Base-by-base conservation (phyloP, 2,113 vertebrate genomes). In the Cyprinus carpio region DNA sequence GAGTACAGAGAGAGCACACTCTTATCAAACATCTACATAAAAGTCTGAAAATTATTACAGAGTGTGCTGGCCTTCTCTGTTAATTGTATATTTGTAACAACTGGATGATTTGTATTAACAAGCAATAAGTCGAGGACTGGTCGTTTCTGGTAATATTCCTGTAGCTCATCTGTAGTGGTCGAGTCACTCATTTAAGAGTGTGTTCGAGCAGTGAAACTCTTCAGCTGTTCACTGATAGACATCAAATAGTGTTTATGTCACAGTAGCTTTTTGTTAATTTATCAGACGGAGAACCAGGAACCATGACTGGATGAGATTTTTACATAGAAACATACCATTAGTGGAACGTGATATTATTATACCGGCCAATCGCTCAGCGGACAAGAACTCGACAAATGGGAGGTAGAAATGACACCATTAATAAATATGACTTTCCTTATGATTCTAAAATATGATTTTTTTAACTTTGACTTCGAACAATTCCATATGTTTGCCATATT, bases 381-480 rank as follows among this genome's bases (percentile, higher is more conserved):
- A 27, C 37, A 49, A 75, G n/a, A 75, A 49, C 10, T n/a, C n/a
- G n/a, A n/a, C n/a, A n/a, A n/a, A 75, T 75, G 72, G 72, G 72
- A 75, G 72, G 72, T 75, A 75, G 71, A 25, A 16, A 25, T n/a
- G 4, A 64, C 9, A 75, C n/a, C 16, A 11, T 40, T 37, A 18
- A 37, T 9, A 27, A 25, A 64, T 6, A 46, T 6, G 31, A 34
- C 37, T 40, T 40, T 40, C 2, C 11, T 27, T 27, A 34, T 34
- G 7, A 40, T 40, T 37, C 9, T 72, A n/a, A n/a, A n/a, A n/a
- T n/a, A n/a, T 40, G 7, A 40, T 40, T 6, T 34, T 34, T 34
- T 34, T 5, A 34, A 13, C 0, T 12, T 65, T 16, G 6, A 65
- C 27, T 65, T 31, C 29, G 2, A 29, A 29, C 25, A 7, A 29